These are phyloP conservation scores for Argyra leucocephala DNA, from an alignment of 2,888 invertebrate genomes.

Conservation along the genomic window DNA sequence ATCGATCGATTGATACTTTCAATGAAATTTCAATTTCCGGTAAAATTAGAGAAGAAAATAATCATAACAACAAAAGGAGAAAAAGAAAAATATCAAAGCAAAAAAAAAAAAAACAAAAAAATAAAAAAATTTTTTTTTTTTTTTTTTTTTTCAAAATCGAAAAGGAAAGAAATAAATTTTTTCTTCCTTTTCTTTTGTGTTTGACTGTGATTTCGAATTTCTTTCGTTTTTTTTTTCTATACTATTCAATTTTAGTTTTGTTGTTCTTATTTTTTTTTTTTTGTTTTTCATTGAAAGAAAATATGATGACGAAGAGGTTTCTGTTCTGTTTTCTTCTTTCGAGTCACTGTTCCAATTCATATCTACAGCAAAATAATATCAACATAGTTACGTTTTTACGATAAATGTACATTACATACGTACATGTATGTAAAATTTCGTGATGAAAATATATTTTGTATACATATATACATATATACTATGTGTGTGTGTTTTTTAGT, in stretches of 20 bases:
- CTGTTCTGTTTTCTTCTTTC: not conserved
- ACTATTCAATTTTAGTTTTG: not conserved
- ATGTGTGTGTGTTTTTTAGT: too few relatives aligned
- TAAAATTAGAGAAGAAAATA: not conserved
- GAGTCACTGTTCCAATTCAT: too few relatives aligned
- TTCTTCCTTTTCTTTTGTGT: not conserved
- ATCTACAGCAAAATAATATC: too few relatives aligned
- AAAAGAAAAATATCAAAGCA: not conserved
- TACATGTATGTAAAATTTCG: too few relatives aligned
- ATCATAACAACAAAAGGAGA: too few relatives aligned
- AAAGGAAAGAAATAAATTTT: not conserved
- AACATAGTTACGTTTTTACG: too few relatives aligned
- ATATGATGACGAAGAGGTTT: constrained; percentile 6
- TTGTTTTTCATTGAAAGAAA: not conserved
- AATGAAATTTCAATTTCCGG: constrained; percentile 3
- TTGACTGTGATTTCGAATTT: not conserved
- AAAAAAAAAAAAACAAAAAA: not conserved
- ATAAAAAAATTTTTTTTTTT: not conserved
- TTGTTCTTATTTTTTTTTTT: too few relatives aligned
- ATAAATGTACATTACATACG: too few relatives aligned
- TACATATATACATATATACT: too few relatives aligned
- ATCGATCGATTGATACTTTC: not conserved
- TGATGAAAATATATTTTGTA: too few relatives aligned
- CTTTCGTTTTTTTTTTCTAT: not conserved
- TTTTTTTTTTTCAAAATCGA: not conserved